Conservation (phyloP, 92 coral and sea anemone species). For the Pocillopora grandis region DNA sequence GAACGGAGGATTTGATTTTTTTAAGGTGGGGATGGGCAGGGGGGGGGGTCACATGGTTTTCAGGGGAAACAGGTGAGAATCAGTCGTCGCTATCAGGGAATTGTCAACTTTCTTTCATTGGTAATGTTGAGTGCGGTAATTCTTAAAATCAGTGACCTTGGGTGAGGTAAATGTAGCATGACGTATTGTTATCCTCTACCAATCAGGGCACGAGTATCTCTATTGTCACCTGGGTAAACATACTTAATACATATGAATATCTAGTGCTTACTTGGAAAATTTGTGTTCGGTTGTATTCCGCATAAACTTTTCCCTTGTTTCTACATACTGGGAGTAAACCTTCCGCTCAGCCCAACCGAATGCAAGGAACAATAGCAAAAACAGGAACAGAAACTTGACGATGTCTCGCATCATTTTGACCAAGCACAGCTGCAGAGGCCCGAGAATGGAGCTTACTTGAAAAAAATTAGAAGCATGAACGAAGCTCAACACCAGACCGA, state of each 20-base stretch:
- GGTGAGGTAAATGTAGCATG: too few species aligned
- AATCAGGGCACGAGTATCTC: too few species aligned
- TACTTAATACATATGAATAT: neutral
- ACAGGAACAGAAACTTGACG: slow-evolving; percentile 78
- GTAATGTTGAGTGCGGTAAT: too few species aligned
- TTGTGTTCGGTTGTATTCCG: slow-evolving; percentile 39
- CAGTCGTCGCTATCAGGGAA: too few species aligned
- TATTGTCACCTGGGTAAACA: too few species aligned
- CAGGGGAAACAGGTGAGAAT: too few species aligned
- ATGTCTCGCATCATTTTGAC: slow-evolving; percentile 79
- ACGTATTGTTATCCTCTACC: too few species aligned
- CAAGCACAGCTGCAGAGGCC: slow-evolving; percentile 85
- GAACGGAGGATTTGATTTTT: too few species aligned
- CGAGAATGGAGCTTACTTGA: slow-evolving; percentile 71
- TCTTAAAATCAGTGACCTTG: too few species aligned
- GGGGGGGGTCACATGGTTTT: too few species aligned
- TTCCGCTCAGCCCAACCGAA: slow-evolving; percentile 79
- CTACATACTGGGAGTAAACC: slow-evolving; percentile 76
- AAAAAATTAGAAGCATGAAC: slow-evolving; percentile 67
- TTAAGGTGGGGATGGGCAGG: too few species aligned
- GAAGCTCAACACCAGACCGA: slow-evolving; percentile 72
- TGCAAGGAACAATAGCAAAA: slow-evolving; percentile 68
- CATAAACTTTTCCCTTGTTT: slow-evolving; percentile 11
- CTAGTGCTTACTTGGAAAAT: slow-evolving; percentile 51
- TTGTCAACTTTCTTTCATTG: too few species aligned